These are phyloP conservation scores for Peromyscus aztecus DNA, from an alignment of 2,797 vertebrate genomes.

Conservation along the genomic window DNA sequence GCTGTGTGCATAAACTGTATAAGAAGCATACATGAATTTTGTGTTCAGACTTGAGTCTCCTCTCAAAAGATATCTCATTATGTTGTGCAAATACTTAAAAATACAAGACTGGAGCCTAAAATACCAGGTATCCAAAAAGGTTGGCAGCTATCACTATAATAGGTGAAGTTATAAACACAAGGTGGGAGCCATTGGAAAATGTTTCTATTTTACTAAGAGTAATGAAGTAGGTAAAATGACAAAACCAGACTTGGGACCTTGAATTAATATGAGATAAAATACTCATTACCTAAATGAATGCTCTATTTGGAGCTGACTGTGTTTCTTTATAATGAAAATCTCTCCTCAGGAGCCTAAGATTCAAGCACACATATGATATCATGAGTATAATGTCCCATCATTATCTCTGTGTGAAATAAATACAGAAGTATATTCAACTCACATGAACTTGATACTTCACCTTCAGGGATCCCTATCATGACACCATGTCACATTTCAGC, in stretches of 20 bases:
- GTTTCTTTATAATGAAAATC: constrained; percentile 48
- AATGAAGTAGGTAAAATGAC: background rate
- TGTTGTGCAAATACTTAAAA: background rate
- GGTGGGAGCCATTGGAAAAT: background rate
- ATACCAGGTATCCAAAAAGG: background rate
- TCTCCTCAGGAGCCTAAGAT: background rate
- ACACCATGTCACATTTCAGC: background rate
- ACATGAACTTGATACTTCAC: background rate
- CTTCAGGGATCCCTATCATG: too few relatives aligned
- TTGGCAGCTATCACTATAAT: background rate
- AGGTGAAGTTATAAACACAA: constrained; percentile 27
- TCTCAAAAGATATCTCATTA: background rate
- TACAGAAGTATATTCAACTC: background rate
- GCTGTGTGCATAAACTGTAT: background rate
- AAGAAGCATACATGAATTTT: background rate
- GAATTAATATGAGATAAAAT: background rate
- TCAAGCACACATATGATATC: constrained; percentile 7
- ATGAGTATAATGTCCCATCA: background rate
- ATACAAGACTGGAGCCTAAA: background rate
- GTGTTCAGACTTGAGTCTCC: background rate
- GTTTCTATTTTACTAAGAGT: constrained; percentile 23
- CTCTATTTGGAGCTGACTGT: background rate
- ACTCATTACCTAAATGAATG: background rate
- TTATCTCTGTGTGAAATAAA: background rate
- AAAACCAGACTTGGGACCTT: background rate